Conservation (phyloP, 1,140 invertebrate species). For the Bombus waltoni region DNA sequence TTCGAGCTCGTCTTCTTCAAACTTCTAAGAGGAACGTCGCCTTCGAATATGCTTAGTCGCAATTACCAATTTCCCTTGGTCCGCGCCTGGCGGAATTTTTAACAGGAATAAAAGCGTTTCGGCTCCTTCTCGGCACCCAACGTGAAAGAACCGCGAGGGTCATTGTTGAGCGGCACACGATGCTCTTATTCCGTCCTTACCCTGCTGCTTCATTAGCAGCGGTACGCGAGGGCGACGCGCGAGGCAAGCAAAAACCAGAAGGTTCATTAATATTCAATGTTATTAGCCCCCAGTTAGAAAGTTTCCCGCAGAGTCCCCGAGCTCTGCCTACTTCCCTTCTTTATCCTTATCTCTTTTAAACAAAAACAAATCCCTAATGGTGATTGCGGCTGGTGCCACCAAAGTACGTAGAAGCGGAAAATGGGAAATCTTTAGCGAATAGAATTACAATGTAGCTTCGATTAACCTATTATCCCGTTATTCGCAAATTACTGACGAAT, state of each 20-base stretch:
- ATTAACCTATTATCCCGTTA: no score
- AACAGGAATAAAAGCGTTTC: neutral
- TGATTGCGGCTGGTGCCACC: neutral
- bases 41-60: neutral
- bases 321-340: neutral
- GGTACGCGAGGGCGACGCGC: neutral
- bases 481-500: no score
- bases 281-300: slow-evolving; percentile 20
- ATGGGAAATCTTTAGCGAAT: no score
- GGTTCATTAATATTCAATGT: slow-evolving; percentile 41
- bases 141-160: neutral
- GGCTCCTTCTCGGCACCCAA: slow-evolving; percentile 1
- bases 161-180: slow-evolving; percentile 22
- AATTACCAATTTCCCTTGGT: neutral
- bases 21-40: no score
- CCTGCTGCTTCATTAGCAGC: slow-evolving; percentile 34
- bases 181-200: slow-evolving; percentile 4
- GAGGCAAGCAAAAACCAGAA: neutral
- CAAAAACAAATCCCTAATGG: neutral
- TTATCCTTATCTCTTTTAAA: neutral
- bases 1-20: no score
- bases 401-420: no score
- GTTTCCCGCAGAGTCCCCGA: neutral
- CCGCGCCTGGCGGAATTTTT: no score
- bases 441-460: no score